These are phyloP conservation scores for Gymnocheta viridis DNA, from an alignment of 2,888 invertebrate genomes.

Conservation along the genomic window DNA sequence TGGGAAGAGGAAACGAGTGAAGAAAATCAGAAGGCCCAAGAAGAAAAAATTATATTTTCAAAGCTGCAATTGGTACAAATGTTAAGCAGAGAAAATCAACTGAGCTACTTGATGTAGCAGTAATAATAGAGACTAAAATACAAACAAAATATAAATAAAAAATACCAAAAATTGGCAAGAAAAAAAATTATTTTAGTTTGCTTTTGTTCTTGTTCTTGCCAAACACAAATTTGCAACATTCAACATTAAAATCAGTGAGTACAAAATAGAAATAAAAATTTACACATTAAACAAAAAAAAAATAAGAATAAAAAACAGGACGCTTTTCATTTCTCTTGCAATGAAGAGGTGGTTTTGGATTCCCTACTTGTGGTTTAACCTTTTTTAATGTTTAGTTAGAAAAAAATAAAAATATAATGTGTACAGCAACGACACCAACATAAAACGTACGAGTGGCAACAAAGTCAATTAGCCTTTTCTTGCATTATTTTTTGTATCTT, in stretches of 20 bases:
- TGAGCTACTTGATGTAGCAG: slow-evolving; percentile 32
- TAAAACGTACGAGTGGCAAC: slow-evolving; percentile 31
- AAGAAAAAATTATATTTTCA: neutral
- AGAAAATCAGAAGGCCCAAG: neutral
- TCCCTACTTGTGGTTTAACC: slow-evolving; percentile 41
- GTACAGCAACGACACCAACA: neutral
- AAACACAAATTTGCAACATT: slow-evolving; percentile 52
- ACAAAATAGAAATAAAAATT: neutral
- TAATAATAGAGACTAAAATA: slow-evolving; percentile 32
- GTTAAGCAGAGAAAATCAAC: slow-evolving; percentile 46
- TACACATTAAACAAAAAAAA: neutral
- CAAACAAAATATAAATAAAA: neutral
- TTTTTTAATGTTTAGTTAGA: neutral
- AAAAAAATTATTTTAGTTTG: neutral
- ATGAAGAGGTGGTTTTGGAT: slow-evolving; percentile 12
- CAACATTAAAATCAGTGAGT: slow-evolving; percentile 22
- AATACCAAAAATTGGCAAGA: neutral
- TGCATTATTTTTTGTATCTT: slow-evolving; percentile 3
- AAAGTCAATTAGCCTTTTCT: slow-evolving; percentile 65
- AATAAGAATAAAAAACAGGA: slow-evolving; percentile 3
- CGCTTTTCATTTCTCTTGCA: slow-evolving; percentile 28
- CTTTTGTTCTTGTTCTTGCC: slow-evolving; percentile 35
- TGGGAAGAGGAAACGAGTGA: neutral
- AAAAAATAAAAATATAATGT: neutral
- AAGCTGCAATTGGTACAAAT: slow-evolving; percentile 29